Evolutionary conservation across 1,140 invertebrate species (phyloP), one percentile per base, ranked within the genome.

Genomic region (Eumaeus atala): DNA sequence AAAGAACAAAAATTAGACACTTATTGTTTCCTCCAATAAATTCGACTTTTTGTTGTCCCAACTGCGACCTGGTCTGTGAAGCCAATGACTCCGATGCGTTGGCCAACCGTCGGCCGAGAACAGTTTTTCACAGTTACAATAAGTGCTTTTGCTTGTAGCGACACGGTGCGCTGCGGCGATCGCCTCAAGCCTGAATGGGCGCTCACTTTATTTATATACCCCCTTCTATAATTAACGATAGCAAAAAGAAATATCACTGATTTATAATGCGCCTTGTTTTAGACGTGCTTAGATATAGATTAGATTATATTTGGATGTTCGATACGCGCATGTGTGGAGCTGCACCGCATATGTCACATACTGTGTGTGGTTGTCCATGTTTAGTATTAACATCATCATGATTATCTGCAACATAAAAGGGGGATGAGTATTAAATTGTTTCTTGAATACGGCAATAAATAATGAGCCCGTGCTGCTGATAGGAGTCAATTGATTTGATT

Each of bases 111-210:
- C 67, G 64, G 65, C 72, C 70, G 66, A 62, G 60, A 72, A 75
- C 81, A 72, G 74, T 82, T 84, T 81, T 80, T 84, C 79, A 80
- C 72, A 70, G 73, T 70, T 74, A 67, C 75, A 76, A 83, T 86
- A 86, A 86, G 83, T 86, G 83, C 81, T 80, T 86, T 86, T 86
- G 68, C 83, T 83, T 86, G 83, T 86, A 67, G 74, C 74, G 66
- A 79, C 77, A 77, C 66, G 80, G 71, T 79, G 73, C 76, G 72
- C 54, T 73, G 75, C 72, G 68, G 80, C 58, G 77, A 68, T 73
- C 72, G 74, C 70, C 68, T 74, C 69, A 66, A 63, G 56, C 72
- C 67, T 78, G 75, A 71, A 75, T 81, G 71, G 70, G 65, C 72
- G 71, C 67, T 57, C 66, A 68, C 72, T 81, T 81, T 83, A 84